Base-by-base conservation (phyloP, 2,888 invertebrate genomes). In the Caenorhabditis sp. region DNA sequence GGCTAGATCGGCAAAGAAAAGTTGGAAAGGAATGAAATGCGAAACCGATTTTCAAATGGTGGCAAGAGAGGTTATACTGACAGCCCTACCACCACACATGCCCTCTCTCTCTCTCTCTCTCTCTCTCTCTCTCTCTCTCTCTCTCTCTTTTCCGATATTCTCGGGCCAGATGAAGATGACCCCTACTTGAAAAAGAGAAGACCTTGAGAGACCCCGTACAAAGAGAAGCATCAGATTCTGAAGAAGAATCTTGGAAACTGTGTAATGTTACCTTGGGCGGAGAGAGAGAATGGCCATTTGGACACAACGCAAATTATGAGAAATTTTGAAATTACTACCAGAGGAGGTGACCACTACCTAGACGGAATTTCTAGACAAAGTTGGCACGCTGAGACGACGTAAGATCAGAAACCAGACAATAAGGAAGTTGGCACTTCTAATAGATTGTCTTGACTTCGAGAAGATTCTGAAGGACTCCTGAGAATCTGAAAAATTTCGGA, bases 251-350 rank as follows among this genome's bases (percentile, higher is more conserved):
- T 38, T 38, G 38, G 61, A 49, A 49, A 16, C 41, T 54, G 63
- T 73, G 73, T 73, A 73, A 73, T 73, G 38, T 73, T 26, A 73
- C 73, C 73, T 73, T 73, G 38, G 38, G 24, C n/a, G n/a, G n/a
- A 19, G 24, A 8, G 24, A 24, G 54, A 14, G 22, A n/a, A 26
- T 54, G 54, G 54, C 24, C 24, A 54, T 47, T 47, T 26, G 54
- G 54, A 24, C 54, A n/a, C n/a, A 54, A 54, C 54, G 24, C 54
- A 54, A 54, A 54, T 49, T 49, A 49, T 49, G 22, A 49, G 49
- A 49, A 49, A 49, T 10, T 38, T 49, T 49, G 49, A 49, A 22
- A 49, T 3, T 38, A 35, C 5, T 6, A 35, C 5, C 8, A 51
- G 51, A 51, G 22, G 10, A 12, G 24, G 26, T 24, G 54, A 24